Percentiles rank a stretch among this genome's conserved stretches.
Conservation (phyloP, 2,797 vertebrate species). For the Urocyon cinereoargenteus region DNA sequence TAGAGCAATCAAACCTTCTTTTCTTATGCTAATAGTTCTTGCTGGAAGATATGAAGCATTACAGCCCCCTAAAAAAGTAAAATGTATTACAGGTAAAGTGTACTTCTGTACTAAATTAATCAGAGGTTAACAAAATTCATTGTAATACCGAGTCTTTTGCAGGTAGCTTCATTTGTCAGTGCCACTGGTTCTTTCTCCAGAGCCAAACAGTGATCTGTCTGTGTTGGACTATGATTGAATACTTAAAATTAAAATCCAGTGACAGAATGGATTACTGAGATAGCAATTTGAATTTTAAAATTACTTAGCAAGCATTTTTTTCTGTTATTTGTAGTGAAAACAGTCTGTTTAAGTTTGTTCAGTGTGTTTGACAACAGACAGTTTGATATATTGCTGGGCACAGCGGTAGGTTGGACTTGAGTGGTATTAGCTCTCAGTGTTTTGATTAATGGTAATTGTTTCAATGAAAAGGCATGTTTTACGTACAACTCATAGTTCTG, state of each 20-base stretch:
- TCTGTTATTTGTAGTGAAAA: conserved; percentile 89
- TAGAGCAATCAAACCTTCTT: background rate
- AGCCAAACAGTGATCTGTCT: conserved; percentile 82
- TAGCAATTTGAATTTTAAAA: conserved; percentile 89
- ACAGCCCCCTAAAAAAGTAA: conserved; percentile 33
- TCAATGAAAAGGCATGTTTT: conserved; percentile 91
- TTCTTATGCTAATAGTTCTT: conserved; percentile 63
- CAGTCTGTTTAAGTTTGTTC: conserved; percentile 90
- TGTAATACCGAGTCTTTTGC: conserved; percentile 70
- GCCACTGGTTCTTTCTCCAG: conserved; percentile 73
- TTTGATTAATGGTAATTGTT: conserved; percentile 95
- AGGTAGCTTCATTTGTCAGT: conserved; percentile 84
- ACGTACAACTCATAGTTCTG: conserved; percentile 89
- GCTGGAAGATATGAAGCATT: conserved; percentile 67
- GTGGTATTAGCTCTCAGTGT: conserved; percentile 91
- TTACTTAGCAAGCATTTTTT: conserved; percentile 89
- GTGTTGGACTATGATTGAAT: conserved; percentile 85
- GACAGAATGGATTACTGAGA: conserved; percentile 88
- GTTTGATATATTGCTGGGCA: conserved; percentile 93
- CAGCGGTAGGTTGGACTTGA: conserved; percentile 92
- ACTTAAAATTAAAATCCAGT: conserved; percentile 88
- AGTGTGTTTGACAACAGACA: conserved; percentile 92
- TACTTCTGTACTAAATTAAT: conserved; percentile 42
- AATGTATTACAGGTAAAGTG: conserved; percentile 25
- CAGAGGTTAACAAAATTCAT: conserved; percentile 77